Base-by-base conservation (phyloP, 2,797 vertebrate genomes). In the Typhlichthys eigenmanni region DNA sequence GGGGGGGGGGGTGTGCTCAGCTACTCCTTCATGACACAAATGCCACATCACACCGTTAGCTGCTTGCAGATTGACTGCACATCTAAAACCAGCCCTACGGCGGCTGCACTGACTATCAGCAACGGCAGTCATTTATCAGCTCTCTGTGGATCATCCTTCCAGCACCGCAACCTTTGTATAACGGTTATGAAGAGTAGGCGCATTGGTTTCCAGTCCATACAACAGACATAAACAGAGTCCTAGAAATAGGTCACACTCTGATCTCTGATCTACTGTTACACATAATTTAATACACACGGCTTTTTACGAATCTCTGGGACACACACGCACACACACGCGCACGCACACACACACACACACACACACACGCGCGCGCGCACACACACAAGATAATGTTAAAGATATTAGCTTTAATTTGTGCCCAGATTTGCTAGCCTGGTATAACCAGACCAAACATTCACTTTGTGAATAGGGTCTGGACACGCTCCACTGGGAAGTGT, bases 211-310 rank as follows among this genome's bases (percentile, higher is more conserved):
- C 78, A 79, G 76, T 68, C 76, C 74, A 81, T 64, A 29, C 24
- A 29, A 29, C 64, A 69, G 88, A 83, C 61, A 80, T 76, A 87
- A 85, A 85, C 70, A 67, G 86, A 88, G 84, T 77, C 80, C 75
- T 61, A 71, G 81, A 90, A 90, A 87, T 90, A 88, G 87, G 87
- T 88, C 88, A 91, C 60, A 82, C 84, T 84, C 85, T 80, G 81
- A 80, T 88, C 84, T 90, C 83, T 88, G 88, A 88, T 88, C 81
- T 82, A 69, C 77, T 72, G 83, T 86, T 88, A 86, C 81, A 84
- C 90, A 88, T 90, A 86, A 90, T 29, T 4, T 4, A 85, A 84
- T 66, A 83, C 72, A 79, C 74, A 80, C 72, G 13, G 80, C 75
- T 82, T 83, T 83, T 75, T 76, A 82, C 68, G 64, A 70, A 76